phyloP scores from a whole-genome alignment of 1,140 invertebrate genomes.

The Drosophila nikananu region DNA sequence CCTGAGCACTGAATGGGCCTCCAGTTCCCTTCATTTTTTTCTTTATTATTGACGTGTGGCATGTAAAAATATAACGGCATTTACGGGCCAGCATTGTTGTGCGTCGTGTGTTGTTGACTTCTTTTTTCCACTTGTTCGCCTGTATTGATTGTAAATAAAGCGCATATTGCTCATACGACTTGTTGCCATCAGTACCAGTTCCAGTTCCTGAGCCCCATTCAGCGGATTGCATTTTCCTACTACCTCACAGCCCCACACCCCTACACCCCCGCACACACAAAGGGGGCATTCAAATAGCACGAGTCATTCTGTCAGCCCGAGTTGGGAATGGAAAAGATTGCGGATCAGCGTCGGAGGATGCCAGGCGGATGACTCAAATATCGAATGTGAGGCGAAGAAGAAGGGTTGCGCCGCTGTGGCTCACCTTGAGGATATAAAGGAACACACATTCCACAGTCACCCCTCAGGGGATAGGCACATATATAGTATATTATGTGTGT shows the following conservation, averaged over 20 bases:
- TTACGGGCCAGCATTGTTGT: conserved; percentile 52
- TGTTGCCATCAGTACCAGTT: conserved; percentile 52
- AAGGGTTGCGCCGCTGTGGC: conserved; percentile 4
- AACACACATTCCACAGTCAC: not conserved
- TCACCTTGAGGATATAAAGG: conserved; percentile 17
- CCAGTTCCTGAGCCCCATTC: conserved; percentile 1
- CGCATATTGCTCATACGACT: conserved; percentile 71
- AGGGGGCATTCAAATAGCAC: conserved; percentile 23
- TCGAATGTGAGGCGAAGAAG: not conserved
- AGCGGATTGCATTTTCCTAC: conserved; percentile 25
- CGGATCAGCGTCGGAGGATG: conserved; percentile 29
- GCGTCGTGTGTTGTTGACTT: conserved; percentile 3
- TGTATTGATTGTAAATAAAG: conserved; percentile 69
- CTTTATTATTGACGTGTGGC: conserved; percentile 59
- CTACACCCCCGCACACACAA: not conserved
- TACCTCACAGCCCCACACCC: not conserved
- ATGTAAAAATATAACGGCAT: conserved; percentile 68
- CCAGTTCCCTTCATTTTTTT: not conserved
- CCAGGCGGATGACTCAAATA: conserved; percentile 7
- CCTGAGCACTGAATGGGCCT: not conserved
- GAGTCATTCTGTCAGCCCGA: conserved; percentile 38
- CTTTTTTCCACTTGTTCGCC: conserved; percentile 23
- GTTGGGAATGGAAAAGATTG: conserved; percentile 31
- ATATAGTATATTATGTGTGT: not conserved
- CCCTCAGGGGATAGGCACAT: not conserved